These are phyloP conservation scores for Meda fulgida DNA, from an alignment of 2,797 vertebrate genomes.

Conservation along the genomic window DNA sequence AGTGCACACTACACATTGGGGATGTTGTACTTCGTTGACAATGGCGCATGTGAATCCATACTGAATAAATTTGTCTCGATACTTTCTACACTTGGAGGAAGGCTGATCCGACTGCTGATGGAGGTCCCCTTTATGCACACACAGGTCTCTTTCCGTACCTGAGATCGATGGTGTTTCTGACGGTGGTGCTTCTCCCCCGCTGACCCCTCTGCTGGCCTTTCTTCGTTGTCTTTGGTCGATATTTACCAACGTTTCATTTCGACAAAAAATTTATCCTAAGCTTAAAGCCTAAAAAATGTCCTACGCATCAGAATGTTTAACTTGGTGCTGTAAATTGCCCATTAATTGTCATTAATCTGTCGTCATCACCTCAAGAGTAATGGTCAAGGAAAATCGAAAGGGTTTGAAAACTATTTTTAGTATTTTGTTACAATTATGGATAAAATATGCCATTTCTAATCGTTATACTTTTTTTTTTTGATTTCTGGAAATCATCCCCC, in stretches of 20 bases:
- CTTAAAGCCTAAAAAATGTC: neutral
- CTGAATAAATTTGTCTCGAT: neutral
- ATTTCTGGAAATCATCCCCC: too few species aligned
- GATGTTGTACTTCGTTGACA: neutral
- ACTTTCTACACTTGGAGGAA: neutral
- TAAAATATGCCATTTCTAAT: too few species aligned
- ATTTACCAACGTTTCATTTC: neutral
- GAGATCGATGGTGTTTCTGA: too few species aligned
- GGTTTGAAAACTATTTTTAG: too few species aligned
- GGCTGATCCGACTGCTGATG: neutral
- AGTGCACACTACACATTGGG: slow-evolving; percentile 6
- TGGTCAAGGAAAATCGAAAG: too few species aligned
- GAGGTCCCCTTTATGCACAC: neutral
- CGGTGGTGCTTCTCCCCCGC: too few species aligned
- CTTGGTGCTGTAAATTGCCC: neutral
- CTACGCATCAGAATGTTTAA: neutral
- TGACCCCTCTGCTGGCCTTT: neutral
- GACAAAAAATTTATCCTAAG: neutral
- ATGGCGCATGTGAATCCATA: neutral
- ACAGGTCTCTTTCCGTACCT: neutral
- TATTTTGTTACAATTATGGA: too few species aligned
- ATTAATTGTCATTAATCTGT: too few species aligned
- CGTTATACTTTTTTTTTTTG: too few species aligned
- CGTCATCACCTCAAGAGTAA: too few species aligned
- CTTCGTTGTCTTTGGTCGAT: neutral